Conservation (phyloP, 2,888 invertebrate species). For the Ochropleura plecta region DNA sequence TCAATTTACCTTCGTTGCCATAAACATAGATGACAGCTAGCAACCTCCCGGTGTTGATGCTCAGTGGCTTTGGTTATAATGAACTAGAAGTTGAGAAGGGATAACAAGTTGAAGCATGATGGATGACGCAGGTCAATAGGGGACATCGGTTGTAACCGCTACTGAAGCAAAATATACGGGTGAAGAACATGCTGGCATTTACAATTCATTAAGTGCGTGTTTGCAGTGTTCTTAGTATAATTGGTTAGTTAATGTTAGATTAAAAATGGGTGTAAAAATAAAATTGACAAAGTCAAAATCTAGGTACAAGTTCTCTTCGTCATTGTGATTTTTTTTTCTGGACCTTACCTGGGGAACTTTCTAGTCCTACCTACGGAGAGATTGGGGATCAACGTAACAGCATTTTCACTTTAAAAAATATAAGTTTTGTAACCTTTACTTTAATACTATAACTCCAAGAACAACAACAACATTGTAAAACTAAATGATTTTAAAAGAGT, state of each 20-base stretch:
- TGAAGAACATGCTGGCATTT: conserved; percentile 39
- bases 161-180: conserved; percentile 51
- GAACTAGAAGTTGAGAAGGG: conserved; percentile 58
- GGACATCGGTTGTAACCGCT: conserved; percentile 41
- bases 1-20: conserved; percentile 22
- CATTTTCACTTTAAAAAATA: too few species aligned
- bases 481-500: too few species aligned
- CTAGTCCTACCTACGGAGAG: too few species aligned
- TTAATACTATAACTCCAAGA: too few species aligned
- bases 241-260: background rate
- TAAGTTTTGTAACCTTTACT: too few species aligned
- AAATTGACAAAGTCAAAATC: too few species aligned
- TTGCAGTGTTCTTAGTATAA: background rate
- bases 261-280: background rate
- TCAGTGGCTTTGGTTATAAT: conserved; percentile 51
- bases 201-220: conserved; percentile 22
- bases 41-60: conserved; percentile 28
- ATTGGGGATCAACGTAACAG: too few species aligned
- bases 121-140: conserved; percentile 65
- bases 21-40: conserved; percentile 41
- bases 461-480: too few species aligned
- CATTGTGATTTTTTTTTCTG: too few species aligned
- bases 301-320: too few species aligned
- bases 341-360: too few species aligned
- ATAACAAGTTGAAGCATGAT: conserved; percentile 62